Conservation (phyloP, 2,888 invertebrate genomes). For the Limenitis camilla region DNA sequence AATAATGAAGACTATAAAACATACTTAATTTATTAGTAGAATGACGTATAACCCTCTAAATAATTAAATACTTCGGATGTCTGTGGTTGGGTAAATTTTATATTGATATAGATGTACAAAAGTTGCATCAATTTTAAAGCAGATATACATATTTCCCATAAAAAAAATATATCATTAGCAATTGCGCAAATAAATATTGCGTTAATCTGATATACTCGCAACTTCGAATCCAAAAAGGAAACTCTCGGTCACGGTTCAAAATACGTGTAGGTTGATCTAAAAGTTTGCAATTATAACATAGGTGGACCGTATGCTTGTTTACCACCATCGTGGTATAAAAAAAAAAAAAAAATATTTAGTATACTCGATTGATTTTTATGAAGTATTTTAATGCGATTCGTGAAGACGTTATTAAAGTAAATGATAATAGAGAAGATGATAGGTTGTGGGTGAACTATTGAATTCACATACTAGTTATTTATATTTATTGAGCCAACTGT, state of each 20-base stretch:
- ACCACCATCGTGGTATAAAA: too few species aligned
- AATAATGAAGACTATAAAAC: slow-evolving; percentile 27
- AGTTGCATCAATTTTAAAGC: not conserved
- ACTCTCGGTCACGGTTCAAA: slow-evolving; percentile 4
- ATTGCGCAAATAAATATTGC: too few species aligned
- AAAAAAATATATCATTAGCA: too few species aligned
- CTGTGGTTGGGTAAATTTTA: too few species aligned
- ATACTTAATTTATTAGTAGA: not conserved
- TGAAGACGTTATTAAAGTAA: slow-evolving; percentile 12
- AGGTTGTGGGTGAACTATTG: slow-evolving; percentile 47
- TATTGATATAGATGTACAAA: not conserved
- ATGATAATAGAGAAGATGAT: slow-evolving; percentile 19
- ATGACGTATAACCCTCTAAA: too few species aligned
- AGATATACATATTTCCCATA: not conserved
- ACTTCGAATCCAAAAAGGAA: not conserved
- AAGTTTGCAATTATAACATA: not conserved
- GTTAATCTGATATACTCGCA: too few species aligned
- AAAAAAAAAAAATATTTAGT: too few species aligned
- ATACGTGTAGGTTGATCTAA: not conserved
- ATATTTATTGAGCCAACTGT: slow-evolving; percentile 50
- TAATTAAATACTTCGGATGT: too few species aligned
- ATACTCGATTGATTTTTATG: not conserved
- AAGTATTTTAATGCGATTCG: slow-evolving; percentile 1
- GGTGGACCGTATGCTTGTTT: too few species aligned
- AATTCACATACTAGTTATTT: slow-evolving; percentile 49